Percentiles rank a stretch among this genome's conserved stretches.
Conservation (phyloP, 2,113 vertebrate genomes). For the Eretmochelys imbricata region DNA sequence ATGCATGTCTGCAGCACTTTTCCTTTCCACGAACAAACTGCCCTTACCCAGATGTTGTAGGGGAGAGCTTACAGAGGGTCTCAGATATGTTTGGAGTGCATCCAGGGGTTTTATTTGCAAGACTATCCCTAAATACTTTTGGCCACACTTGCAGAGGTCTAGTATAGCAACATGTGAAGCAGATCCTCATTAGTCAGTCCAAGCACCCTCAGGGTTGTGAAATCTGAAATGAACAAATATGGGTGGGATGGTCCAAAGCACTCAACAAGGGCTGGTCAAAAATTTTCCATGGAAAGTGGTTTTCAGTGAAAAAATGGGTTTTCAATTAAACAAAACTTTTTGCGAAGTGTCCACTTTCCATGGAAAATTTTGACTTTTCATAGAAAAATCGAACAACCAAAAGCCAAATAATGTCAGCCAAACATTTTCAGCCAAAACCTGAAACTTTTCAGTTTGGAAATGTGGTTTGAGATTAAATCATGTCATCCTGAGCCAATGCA, state of each 20-base stretch:
- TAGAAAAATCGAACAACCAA: background rate
- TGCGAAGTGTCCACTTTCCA: background rate
- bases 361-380: background rate
- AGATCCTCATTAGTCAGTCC: background rate
- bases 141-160: background rate
- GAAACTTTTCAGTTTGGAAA: background rate
- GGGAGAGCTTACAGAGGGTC: background rate
- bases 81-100: background rate
- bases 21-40: background rate
- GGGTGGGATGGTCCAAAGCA: background rate
- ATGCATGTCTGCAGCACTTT: background rate
- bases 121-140: background rate
- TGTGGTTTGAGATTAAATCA: background rate
- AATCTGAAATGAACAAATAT: background rate
- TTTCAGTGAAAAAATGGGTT: background rate
- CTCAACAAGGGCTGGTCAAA: background rate
- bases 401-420: background rate
- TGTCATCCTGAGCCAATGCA: background rate
- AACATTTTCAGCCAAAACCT: background rate
- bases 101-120: background rate
- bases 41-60: background rate
- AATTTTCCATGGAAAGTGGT: background rate
- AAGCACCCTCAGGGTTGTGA: background rate
- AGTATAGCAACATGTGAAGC: background rate
- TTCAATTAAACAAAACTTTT: background rate